These are phyloP conservation scores for Proteles cristata DNA, from an alignment of 2,113 vertebrate genomes.

Conservation along the genomic window DNA sequence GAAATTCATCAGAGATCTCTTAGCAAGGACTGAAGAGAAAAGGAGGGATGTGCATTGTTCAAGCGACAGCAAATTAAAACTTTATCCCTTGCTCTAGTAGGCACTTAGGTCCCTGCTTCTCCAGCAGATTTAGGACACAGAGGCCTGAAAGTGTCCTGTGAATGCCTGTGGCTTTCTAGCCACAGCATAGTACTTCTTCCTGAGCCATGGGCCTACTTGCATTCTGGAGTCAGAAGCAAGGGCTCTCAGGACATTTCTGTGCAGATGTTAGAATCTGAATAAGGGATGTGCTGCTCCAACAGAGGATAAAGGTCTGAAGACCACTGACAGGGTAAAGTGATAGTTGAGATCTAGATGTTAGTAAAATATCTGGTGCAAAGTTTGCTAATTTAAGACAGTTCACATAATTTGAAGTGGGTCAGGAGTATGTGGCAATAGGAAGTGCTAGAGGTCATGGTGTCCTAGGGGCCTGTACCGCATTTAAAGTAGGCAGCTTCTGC, in stretches of 20 bases:
- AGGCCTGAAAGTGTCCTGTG: neutral
- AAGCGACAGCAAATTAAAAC: conserved; percentile 62
- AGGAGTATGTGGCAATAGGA: neutral
- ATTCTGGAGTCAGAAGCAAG: neutral
- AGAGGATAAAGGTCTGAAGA: neutral
- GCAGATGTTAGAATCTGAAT: neutral
- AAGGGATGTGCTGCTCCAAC: neutral
- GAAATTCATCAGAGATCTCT: conserved; percentile 73
- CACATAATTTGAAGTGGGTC: neutral
- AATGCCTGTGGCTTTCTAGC: too few relatives aligned
- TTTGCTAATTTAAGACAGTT: neutral
- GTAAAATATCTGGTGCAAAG: neutral
- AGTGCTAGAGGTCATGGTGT: fast-evolving
- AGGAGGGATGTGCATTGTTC: conserved; percentile 25
- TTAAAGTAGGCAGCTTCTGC: neutral
- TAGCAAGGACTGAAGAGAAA: conserved; percentile 33
- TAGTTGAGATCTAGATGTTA: neutral
- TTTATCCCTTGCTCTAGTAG: neutral
- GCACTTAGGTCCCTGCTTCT: neutral
- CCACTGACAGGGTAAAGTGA: neutral
- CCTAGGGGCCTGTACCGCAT: neutral
- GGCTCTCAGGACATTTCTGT: neutral
- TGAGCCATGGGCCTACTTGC: neutral
- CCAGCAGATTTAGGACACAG: neutral
- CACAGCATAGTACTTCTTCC: neutral